These are phyloP conservation scores for Leptura quadrifasciata DNA, from an alignment of 2,888 invertebrate species.

Conservation along the genomic window DNA sequence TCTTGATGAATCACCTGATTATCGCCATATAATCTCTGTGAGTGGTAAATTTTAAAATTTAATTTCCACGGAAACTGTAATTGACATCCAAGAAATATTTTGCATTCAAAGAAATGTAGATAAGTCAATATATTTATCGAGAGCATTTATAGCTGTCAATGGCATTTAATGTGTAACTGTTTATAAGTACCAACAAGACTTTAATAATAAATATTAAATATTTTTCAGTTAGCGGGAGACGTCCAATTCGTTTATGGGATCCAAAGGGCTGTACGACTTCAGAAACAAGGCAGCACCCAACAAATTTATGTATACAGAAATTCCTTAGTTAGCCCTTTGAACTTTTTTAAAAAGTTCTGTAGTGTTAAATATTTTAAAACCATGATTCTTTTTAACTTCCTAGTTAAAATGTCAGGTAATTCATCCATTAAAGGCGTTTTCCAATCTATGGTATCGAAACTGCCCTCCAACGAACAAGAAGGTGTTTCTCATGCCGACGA, in stretches of 20 bases:
- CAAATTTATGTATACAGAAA: conserved; percentile 67
- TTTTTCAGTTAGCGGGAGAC: conserved; percentile 68
- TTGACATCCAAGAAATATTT: too few species aligned
- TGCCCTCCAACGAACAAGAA: conserved; percentile 51
- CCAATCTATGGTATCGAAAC: conserved; percentile 48
- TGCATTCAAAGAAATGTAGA: too few species aligned
- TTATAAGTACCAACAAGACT: too few species aligned
- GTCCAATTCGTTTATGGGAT: conserved; percentile 66
- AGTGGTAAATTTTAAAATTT: too few species aligned
- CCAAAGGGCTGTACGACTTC: conserved; percentile 56
- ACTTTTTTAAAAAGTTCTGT: conserved; percentile 64
- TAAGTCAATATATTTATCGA: too few species aligned
- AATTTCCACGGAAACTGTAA: too few species aligned
- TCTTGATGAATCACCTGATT: too few species aligned
- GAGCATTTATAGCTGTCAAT: too few species aligned
- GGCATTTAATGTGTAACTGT: too few species aligned
- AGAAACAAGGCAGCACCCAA: conserved; percentile 54
- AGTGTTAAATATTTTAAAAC: conserved; percentile 60
- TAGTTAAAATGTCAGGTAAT: conserved; percentile 59
- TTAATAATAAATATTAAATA: conserved; percentile 21
- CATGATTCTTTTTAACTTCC: conserved; percentile 57
- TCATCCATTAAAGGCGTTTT: conserved; percentile 55
- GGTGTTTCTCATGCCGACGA: conserved; percentile 69
- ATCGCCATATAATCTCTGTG: too few species aligned
- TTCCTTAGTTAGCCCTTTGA: conserved; percentile 62